A percentile compares a stretch with the other conserved stretches of the same genome.
These are phyloP conservation scores for Loris lydekkerianus DNA, from an alignment of 2,797 vertebrate genomes.

Conservation along the genomic window DNA sequence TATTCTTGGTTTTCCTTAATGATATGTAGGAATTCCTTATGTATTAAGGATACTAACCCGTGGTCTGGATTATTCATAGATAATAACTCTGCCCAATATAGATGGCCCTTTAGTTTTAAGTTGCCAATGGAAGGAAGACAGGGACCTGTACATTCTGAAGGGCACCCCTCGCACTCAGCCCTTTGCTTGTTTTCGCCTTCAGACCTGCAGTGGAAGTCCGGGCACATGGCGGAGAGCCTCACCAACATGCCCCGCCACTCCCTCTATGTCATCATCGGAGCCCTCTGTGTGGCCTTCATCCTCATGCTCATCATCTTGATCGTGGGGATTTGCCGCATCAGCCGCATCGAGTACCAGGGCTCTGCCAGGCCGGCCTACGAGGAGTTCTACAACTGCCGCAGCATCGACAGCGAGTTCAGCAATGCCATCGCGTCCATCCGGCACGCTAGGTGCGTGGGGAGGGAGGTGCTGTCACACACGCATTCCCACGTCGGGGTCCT, in stretches of 20 bases:
- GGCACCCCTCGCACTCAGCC: rapidly evolving
- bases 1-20: neutral
- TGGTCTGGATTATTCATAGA: neutral
- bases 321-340: constrained; percentile 99
- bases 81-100: neutral
- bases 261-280: constrained; percentile 98
- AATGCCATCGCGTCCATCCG: constrained; percentile 97
- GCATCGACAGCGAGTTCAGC: constrained; percentile 99
- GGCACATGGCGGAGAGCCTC: constrained; percentile 95
- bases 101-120: neutral
- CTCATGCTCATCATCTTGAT: constrained; percentile 99
- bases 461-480: rapidly evolving
- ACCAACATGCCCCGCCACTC: constrained; percentile 98
- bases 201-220: constrained; percentile 98
- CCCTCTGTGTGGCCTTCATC: constrained; percentile 97
- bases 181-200: neutral
- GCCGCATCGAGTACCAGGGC: constrained; percentile 99
- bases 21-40: neutral
- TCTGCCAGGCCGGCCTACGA: constrained; percentile 97
- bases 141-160: rapidly evolving
- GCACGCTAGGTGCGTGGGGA: constrained; percentile 94
- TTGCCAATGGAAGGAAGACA: rapidly evolving
- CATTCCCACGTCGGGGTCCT: neutral
- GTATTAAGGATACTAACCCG: neutral
- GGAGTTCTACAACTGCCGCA: constrained; percentile 99